Evolutionary conservation across 2,113 vertebrate genomes (phyloP).

Genomic region (Deroptyus accipitrinus): DNA sequence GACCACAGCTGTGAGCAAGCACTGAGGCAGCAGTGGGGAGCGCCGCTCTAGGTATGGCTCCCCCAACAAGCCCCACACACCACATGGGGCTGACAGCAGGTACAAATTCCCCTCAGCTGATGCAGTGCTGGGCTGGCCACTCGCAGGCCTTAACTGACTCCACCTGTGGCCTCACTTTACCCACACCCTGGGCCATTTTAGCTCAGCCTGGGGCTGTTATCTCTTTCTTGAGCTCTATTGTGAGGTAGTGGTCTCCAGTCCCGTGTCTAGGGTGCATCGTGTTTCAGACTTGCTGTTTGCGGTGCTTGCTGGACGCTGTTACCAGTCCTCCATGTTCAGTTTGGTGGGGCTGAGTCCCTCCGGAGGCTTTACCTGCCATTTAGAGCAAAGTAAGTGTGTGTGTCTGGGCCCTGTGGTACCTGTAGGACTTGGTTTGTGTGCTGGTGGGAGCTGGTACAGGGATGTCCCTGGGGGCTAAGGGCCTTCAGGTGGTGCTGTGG

Average conservation of each 20-base stretch:
- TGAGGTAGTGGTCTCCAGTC: rapidly evolving
- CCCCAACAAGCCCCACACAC: rapidly evolving
- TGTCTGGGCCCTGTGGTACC: neutral
- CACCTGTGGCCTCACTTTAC: neutral
- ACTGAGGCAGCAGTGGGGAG: rapidly evolving
- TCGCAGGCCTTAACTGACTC: neutral
- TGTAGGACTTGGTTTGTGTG: rapidly evolving
- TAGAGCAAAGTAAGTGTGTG: rapidly evolving
- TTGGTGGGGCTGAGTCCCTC: rapidly evolving
- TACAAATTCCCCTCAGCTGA: neutral
- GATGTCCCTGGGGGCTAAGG: rapidly evolving
- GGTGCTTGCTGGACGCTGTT: rapidly evolving
- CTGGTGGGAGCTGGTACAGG: neutral
- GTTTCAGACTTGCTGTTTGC: rapidly evolving
- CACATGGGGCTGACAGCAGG: rapidly evolving
- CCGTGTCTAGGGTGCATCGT: rapidly evolving
- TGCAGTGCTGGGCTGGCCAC: rapidly evolving
- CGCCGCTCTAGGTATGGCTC: rapidly evolving
- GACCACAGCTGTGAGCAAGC: rapidly evolving
- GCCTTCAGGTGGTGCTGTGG: neutral
- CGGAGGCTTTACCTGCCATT: rapidly evolving
- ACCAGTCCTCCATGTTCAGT: rapidly evolving
- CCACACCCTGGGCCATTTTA: rapidly evolving
- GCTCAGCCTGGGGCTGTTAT: rapidly evolving
- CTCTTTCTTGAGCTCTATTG: rapidly evolving